Evolutionary conservation across 1,140 invertebrate genomes (phyloP).

Genomic region (Aphaenogaster ashmeadi): DNA sequence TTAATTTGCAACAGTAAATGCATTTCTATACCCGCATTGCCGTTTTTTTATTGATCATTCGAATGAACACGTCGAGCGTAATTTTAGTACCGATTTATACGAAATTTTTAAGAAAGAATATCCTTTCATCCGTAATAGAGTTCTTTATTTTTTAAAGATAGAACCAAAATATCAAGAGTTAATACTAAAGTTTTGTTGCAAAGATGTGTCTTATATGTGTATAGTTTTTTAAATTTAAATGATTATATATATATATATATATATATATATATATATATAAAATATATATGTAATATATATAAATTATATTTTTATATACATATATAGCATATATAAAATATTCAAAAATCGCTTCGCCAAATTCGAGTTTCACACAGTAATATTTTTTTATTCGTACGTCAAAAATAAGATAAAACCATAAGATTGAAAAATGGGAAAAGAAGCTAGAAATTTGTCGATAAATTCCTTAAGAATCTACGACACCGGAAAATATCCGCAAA

Average conservation of each 20-base stretch:
- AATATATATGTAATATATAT: no score
- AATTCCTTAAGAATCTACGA: neutral
- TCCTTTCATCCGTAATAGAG: neutral
- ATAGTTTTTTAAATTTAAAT: neutral
- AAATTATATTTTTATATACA: neutral
- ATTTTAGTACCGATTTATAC: conserved; percentile 9
- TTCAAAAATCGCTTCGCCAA: neutral
- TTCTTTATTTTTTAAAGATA: neutral
- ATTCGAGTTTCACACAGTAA: neutral
- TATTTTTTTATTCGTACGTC: neutral
- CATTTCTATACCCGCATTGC: neutral
- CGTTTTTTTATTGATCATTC: neutral
- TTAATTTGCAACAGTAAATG: conserved; percentile 1
- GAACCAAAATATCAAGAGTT: neutral
- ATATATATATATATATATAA: neutral
- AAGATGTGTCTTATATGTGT: neutral
- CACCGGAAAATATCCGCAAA: neutral
- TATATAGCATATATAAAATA: neutral
- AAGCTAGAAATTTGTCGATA: neutral
- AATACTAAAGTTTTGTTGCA: neutral
- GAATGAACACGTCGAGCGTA: neutral
- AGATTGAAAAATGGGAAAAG: neutral
- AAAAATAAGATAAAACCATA: neutral
- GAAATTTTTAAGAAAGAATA: neutral
- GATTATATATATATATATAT: neutral